These are phyloP conservation scores for Cromileptes altivelis DNA, from an alignment of 2,113 vertebrate genomes.

Conservation along the genomic window DNA sequence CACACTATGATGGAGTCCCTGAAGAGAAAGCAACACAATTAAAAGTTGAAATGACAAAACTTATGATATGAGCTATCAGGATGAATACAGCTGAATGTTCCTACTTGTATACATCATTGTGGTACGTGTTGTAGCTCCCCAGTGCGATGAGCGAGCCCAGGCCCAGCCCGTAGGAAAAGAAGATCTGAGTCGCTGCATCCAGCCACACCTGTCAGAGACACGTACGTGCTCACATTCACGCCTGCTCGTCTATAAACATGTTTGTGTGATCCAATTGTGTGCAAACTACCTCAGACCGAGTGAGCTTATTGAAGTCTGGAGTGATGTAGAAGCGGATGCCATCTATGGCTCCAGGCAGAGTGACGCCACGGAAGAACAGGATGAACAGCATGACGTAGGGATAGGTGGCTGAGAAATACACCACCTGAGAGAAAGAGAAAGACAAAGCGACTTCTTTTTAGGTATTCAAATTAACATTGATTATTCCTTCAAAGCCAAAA, in stretches of 20 bases:
- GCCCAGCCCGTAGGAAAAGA: constrained; percentile 93
- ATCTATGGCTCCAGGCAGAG: constrained; percentile 90
- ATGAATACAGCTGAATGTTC: neutral
- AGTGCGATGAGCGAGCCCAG: constrained; percentile 92
- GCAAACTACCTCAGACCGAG: constrained; percentile 86
- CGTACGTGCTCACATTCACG: neutral
- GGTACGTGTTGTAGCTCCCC: constrained; percentile 92
- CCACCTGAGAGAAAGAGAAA: constrained; percentile 83
- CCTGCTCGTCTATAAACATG: neutral
- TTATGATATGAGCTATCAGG: neutral
- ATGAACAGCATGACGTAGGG: constrained; percentile 95
- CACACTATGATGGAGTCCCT: constrained; percentile 94
- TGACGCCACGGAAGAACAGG: constrained; percentile 92
- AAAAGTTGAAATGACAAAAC: neutral
- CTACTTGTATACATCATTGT: constrained; percentile 93
- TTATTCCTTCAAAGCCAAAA: neutral
- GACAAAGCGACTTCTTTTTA: neutral
- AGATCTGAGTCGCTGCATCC: constrained; percentile 94
- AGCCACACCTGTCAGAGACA: constrained; percentile 88
- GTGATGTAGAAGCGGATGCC: constrained; percentile 93
- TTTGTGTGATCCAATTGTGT: neutral
- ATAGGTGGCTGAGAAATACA: constrained; percentile 94
- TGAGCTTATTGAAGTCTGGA: constrained; percentile 91
- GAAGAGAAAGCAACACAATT: constrained; percentile 16
- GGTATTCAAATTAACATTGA: neutral